Evolutionary conservation across 2,113 vertebrate species (phyloP), one percentile per base, ranked within the genome.

Genomic region (Dicaeum eximium): DNA sequence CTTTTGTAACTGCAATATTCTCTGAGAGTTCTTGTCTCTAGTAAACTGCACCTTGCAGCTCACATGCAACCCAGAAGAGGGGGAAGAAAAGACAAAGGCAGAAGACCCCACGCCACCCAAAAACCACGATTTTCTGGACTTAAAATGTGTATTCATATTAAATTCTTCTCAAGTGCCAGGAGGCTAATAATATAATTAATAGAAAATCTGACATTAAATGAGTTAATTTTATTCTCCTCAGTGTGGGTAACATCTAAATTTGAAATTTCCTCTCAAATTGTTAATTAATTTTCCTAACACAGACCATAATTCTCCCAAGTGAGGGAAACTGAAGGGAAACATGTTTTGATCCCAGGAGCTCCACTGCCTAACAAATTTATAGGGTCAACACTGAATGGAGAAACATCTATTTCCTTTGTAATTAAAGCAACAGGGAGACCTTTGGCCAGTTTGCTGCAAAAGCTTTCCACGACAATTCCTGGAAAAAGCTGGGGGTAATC

Each of bases 211-310:
- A 88, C 82, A 62, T 64, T 89, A 95, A 89, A 92, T 50, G 84
- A 95, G 81, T 91, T 94, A 75, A 94, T 94, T 89, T 85, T 72
- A 50, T 57, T 92, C 74, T 67, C 33, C 38, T 90, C 67, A 80
- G 47, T 61, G 84, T 61, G 81, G 45, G 50, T 69, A 89, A 85
- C 84, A 81, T 75, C 58, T 82, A 77, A 60, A 91, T 80, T 58
- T 86, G 84, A 96, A 89, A 86, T 90, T 85, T 92, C 71, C 81
- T 95, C 71, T 88, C 54, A 82, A 95, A 82, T 40, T 7, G 11
- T 93, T 97, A 96, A 96, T 95, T 95, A 91, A 69, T 85, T 90
- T 88, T 95, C 82, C 81, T 91, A 80, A 88, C 44, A 79, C 21
- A 69, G 58, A 57, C 31, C 2, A 2, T 69, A 62, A 75, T 80